Base-by-base conservation (phyloP, 2,888 invertebrate species). In the Gortyna flavago region DNA sequence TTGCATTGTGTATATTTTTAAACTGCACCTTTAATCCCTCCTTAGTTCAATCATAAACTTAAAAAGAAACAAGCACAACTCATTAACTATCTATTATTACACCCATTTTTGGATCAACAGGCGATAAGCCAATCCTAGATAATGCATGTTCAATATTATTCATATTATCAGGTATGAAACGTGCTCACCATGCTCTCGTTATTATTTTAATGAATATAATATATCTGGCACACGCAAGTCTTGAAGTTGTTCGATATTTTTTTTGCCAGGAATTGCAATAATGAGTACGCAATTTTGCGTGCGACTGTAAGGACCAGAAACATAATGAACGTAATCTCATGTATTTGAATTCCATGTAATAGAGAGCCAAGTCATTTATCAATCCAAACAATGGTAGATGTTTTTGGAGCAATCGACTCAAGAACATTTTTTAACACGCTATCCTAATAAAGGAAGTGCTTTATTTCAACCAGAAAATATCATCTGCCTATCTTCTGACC, bases 31-130 rank as follows among this genome's bases (percentile, higher is more conserved):
- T 76, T 71, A 54, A 64, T n/a, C 76, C 54, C 2, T 64, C 9
- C 21, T 64, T 32, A 73, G 32, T 51, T 68, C 21, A 11, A 67
- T 76, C 64, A 71, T 61, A 51, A 68, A 74, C 29, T 48, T n/a
- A 57, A 70, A 70, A 67, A 69, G 68, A 67, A 57, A 72, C 72
- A 66, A 38, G 25, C 68, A n/a, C 73, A 66, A 51, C 57, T 25
- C 13, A 67, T 57, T 13, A 21, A 57, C 57, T 62, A 74, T 69
- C 65, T 74, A 72, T 71, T 48, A 29, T 41, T 48, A 69, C 61
- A 62, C 8, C 83, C 83, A 82, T 81, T 85, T 82, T 59, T 59
- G 85, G 66, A 70, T 41, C 67, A 38, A 77, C 77, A 54, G 13
- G 3, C 74, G 72, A 85, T 85, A 82, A 85, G 62, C 74, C 41